Percentiles rank a stretch among this genome's conserved stretches.
These are phyloP conservation scores for Drosophila villosipedis DNA, from an alignment of 2,888 invertebrate genomes.

Conservation along the genomic window DNA sequence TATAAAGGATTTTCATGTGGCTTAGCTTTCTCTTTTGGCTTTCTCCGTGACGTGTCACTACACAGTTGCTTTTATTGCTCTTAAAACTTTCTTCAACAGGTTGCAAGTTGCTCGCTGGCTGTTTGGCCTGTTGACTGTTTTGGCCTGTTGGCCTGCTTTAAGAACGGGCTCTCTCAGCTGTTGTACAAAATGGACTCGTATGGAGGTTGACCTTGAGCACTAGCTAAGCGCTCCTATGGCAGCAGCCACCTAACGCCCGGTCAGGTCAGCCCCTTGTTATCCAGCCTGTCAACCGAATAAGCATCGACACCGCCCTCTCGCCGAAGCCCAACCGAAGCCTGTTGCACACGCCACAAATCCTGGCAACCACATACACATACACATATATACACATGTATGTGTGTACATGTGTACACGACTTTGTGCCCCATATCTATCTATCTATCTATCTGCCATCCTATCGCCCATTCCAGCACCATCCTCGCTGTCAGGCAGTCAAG, in stretches of 20 bases:
- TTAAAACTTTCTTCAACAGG: conserved; percentile 73
- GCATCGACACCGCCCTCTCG: not conserved
- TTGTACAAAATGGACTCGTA: conserved; percentile 27
- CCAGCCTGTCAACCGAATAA: conserved; percentile 31
- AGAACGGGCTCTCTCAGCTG: conserved; percentile 24
- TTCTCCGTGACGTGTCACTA: conserved; percentile 46
- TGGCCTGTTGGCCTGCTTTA: conserved; percentile 3
- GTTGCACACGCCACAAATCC: conserved; percentile 60
- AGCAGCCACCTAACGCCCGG: conserved; percentile 48
- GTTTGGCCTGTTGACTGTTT: conserved; percentile 1
- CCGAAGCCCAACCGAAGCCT: conserved; percentile 33
- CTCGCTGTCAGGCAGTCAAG: conserved; percentile 23
- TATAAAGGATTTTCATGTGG: conserved; percentile 64
- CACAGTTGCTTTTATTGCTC: conserved; percentile 46
- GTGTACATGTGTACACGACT: conserved; percentile 1
- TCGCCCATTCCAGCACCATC: not conserved
- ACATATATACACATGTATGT: not conserved
- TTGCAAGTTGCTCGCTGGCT: conserved; percentile 40
- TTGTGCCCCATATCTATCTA: conserved; percentile 2
- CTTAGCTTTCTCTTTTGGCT: conserved; percentile 67
- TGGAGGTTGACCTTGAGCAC: conserved; percentile 63
- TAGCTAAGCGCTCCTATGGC: conserved; percentile 67
- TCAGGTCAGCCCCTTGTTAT: conserved; percentile 43
- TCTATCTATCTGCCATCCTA: not conserved
- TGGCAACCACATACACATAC: conserved; percentile 32